Evolutionary conservation across 2,888 invertebrate genomes (phyloP).

Genomic region (Ochropleura plecta): DNA sequence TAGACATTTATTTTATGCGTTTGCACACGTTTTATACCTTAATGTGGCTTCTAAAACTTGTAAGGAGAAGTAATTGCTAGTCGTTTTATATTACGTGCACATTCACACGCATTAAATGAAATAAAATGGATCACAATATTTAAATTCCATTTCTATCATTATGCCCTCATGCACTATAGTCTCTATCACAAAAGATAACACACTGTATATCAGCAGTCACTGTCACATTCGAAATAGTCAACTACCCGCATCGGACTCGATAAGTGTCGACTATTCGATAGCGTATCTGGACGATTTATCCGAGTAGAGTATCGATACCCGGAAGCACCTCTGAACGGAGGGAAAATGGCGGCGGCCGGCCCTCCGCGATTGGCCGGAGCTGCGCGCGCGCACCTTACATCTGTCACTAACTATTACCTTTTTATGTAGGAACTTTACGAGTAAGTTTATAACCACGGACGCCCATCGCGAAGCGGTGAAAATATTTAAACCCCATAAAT

Average conservation of each 20-base stretch:
- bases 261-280: constrained; percentile 71
- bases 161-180: constrained; percentile 34
- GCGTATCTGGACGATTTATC: constrained; percentile 70
- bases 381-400: constrained; percentile 73
- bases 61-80: constrained; percentile 45
- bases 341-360: constrained; percentile 75
- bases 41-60: constrained; percentile 63
- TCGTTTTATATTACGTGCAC: constrained; percentile 37
- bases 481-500: constrained; percentile 86
- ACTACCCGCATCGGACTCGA: constrained; percentile 63
- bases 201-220: constrained; percentile 62
- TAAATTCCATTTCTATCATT: constrained; percentile 25
- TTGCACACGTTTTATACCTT: constrained; percentile 59
- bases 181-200: constrained; percentile 59
- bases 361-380: constrained; percentile 70
- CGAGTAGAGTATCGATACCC: constrained; percentile 68
- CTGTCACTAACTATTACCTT: constrained; percentile 78
- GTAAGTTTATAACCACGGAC: constrained; percentile 70
- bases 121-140: constrained; percentile 13
- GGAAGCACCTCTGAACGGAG: constrained; percentile 69
- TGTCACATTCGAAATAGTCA: constrained; percentile 67
- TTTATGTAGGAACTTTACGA: constrained; percentile 74
- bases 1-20: constrained; percentile 60
- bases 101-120: constrained; percentile 29
- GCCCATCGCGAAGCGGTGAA: constrained; percentile 79